A percentile compares a stretch with the other conserved stretches of the same genome.
Conservation (phyloP, 2,888 invertebrate species). For the Lysandra bellargus region DNA sequence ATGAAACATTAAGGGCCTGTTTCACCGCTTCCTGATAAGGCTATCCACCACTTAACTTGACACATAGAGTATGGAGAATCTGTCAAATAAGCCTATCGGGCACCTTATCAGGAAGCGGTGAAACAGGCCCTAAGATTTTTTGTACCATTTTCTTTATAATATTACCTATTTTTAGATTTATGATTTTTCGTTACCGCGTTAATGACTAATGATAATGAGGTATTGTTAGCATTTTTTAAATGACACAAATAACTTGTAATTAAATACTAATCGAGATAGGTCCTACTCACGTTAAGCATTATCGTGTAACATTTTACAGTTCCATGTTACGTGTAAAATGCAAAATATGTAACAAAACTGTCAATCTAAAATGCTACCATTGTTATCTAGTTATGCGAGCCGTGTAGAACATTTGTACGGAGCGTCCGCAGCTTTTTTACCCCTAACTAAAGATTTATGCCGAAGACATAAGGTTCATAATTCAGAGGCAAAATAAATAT, state of each 20-base stretch:
- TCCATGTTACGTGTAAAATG: background rate
- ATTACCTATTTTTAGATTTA: no score
- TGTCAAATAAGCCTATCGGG: no score
- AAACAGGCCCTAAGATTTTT: no score
- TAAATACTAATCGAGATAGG: no score
- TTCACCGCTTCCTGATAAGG: no score
- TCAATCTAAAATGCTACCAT: slow-evolving; percentile 14
- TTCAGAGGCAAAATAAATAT: background rate
- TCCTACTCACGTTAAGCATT: background rate
- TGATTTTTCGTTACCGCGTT: no score
- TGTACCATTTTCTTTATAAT: no score
- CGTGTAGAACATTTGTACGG: background rate
- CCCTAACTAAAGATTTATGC: background rate
- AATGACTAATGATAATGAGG: no score
- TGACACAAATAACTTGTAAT: background rate
- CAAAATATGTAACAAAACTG: background rate
- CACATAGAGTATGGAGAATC: no score
- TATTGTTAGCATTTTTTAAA: background rate
- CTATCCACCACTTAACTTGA: no score
- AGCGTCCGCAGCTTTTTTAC: background rate
- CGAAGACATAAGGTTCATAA: background rate
- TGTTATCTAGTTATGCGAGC: slow-evolving; percentile 20
- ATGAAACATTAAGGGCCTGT: no score
- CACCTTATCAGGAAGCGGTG: no score
- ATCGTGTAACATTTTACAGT: background rate